Conservation (phyloP, 1,140 invertebrate genomes). For the Lordiphosa mommai region DNA sequence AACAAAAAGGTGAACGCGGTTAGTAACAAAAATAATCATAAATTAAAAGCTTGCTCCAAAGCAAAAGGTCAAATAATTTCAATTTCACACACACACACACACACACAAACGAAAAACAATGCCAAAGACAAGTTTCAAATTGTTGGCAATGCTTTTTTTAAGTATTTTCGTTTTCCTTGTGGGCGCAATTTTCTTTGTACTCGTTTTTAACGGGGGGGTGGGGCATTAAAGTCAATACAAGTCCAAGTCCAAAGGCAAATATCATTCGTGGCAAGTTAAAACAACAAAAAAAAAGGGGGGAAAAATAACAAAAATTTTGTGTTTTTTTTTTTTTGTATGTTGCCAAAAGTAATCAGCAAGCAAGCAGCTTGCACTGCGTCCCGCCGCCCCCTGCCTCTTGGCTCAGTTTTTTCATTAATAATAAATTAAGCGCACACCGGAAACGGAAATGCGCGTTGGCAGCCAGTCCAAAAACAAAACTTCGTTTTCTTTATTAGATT, state of each 20-base stretch:
- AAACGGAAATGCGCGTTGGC: conserved; percentile 39
- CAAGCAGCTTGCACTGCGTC: not conserved
- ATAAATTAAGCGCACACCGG: conserved; percentile 35
- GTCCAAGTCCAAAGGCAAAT: conserved; percentile 14
- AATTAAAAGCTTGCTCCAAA: conserved; percentile 37
- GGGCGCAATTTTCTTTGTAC: conserved; percentile 23
- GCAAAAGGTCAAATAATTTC: conserved; percentile 48
- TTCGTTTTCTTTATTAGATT: conserved; percentile 35
- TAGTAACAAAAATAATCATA: conserved; percentile 43
- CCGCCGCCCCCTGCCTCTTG: not conserved
- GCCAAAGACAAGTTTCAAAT: conserved; percentile 1
- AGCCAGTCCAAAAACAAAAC: conserved; percentile 15
- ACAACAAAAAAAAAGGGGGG: too few species aligned
- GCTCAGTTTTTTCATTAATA: conserved; percentile 26
- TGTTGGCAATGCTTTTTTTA: conserved; percentile 18
- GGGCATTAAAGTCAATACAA: not conserved
- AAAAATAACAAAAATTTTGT: not conserved
- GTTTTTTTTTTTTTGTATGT: conserved; percentile 8
- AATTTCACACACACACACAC: too few species aligned
- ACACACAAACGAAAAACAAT: not conserved
- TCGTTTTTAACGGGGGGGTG: conserved; percentile 11
- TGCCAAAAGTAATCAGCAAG: conserved; percentile 26
- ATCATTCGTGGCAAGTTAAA: conserved; percentile 9
- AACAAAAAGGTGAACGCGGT: conserved; percentile 39
- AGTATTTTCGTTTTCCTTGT: conserved; percentile 27